Base-by-base conservation (phyloP, 2,888 invertebrate species). In the Bombylius discolor region DNA sequence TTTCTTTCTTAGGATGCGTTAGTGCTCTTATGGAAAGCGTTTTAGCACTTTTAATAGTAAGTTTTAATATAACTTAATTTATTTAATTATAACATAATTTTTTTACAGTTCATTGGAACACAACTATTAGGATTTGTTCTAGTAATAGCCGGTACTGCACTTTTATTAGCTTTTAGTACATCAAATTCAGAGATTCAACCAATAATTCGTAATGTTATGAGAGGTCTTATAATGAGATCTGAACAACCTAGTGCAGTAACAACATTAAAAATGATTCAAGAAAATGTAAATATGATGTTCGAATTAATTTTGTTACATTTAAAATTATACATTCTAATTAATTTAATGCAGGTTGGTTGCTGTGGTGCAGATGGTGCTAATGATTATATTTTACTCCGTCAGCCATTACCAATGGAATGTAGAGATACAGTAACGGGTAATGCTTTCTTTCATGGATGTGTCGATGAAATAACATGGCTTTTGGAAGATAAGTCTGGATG, bases 351-450 rank as follows among this genome's bases (percentile, higher is more conserved):
- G 89, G 84, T 93, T 64, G 91, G 89, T 48, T 94, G 93, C 72
- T 93, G 94, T 65, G 94, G 94, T 13, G 91, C 92, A 0, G 84
- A 86, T 59, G 90, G 91, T 0, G 84, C 91, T 0, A 83, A 83
- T 74, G 93, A 94, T 73, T 94, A 85, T 75, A 77, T 88, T 62
- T 78, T 78, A 59, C 67, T 89, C 62, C 80, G 82, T 65, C 87
- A 90, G 66, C 90, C 91, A 0, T 70, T 93, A 55, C 92, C 93
- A 0, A 77, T 82, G 2, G 87, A 89, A 60, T 93, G 93, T 68
- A 80, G 92, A 11, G 90, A 92, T 71, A 84, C 88, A 0, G 89
- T 91, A 13, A 91, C 89, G 4, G 92, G 93, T 53, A 91, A 91
- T 71, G 87, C 89, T 1, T 91, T 86, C 74, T 89, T 85, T 74